Conservation (phyloP, 2,113 vertebrate species). For the Cyanocitta stelleri region DNA sequence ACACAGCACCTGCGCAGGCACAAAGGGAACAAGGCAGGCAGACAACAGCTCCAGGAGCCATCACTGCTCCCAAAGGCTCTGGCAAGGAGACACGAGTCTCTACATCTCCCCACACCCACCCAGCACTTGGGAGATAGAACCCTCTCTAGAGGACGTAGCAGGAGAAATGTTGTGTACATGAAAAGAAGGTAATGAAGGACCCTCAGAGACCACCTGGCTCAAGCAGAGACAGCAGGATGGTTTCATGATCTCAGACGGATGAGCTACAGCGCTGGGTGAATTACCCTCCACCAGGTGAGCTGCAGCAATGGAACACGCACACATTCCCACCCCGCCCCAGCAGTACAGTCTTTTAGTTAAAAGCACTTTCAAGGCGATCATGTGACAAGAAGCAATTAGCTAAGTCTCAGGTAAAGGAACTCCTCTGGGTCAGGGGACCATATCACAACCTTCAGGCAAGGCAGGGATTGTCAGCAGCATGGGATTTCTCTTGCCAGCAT, state of each 20-base stretch:
- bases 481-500: background rate
- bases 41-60: background rate
- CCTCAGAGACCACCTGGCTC: background rate
- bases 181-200: background rate
- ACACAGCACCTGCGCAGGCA: constrained; percentile 6
- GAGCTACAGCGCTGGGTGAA: fast-evolving
- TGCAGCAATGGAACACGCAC: background rate
- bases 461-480: background rate
- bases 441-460: background rate
- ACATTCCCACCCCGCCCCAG: background rate
- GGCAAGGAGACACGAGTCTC: background rate
- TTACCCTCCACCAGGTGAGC: background rate
- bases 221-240: background rate
- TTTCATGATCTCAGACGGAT: background rate
- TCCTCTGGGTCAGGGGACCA: background rate
- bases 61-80: background rate
- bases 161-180: background rate
- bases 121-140: background rate
- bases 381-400: background rate
- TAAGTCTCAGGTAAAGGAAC: background rate
- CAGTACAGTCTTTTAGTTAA: background rate
- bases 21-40: background rate
- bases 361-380: background rate
- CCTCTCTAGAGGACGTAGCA: background rate
- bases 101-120: background rate